A percentile compares a stretch with the other conserved stretches of the same genome.
Evolutionary conservation across 2,113 vertebrate species (phyloP).

Genomic region (Pygathrix nemaeus): DNA sequence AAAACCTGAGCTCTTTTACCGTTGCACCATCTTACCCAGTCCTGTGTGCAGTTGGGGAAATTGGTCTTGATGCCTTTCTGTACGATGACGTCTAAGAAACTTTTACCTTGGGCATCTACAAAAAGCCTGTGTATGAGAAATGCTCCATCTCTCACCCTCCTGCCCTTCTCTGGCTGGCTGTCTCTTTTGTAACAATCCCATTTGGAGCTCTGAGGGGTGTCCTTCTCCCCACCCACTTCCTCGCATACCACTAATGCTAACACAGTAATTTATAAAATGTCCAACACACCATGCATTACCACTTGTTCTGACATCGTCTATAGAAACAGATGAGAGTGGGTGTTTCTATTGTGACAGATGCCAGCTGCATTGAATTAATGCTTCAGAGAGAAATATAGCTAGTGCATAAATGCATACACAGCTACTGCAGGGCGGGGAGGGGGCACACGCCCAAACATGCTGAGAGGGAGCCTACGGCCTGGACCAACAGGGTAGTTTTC

Average conservation of each 20-base stretch:
- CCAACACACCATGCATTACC: constrained; percentile 96
- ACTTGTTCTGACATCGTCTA: constrained; percentile 91
- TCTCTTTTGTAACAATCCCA: constrained; percentile 68
- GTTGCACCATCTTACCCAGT: constrained; percentile 72
- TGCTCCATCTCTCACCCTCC: constrained; percentile 72
- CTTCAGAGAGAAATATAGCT: constrained; percentile 86
- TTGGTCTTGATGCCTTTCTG: constrained; percentile 79
- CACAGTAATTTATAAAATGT: constrained; percentile 88
- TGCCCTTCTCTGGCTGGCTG: constrained; percentile 69
- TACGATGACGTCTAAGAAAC: constrained; percentile 80
- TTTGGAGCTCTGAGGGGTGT: constrained; percentile 82
- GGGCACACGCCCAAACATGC: constrained; percentile 86
- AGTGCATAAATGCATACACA: constrained; percentile 85
- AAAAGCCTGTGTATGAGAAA: constrained; percentile 75
- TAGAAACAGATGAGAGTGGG: constrained; percentile 89
- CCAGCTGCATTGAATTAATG: constrained; percentile 93
- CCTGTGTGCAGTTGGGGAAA: constrained; percentile 80
- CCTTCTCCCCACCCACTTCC: constrained; percentile 82
- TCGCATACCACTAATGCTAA: constrained; percentile 97
- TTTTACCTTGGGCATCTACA: constrained; percentile 80
- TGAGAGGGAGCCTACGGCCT: constrained; percentile 81
- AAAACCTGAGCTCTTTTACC: constrained; percentile 74
- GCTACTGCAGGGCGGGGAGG: constrained; percentile 74
- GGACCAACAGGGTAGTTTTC: constrained; percentile 75
- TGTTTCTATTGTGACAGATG: constrained; percentile 93